Evolutionary conservation across 2,113 vertebrate genomes (phyloP), one percentile per base, ranked within the genome.

Genomic region (Zosterops pallidus): DNA sequence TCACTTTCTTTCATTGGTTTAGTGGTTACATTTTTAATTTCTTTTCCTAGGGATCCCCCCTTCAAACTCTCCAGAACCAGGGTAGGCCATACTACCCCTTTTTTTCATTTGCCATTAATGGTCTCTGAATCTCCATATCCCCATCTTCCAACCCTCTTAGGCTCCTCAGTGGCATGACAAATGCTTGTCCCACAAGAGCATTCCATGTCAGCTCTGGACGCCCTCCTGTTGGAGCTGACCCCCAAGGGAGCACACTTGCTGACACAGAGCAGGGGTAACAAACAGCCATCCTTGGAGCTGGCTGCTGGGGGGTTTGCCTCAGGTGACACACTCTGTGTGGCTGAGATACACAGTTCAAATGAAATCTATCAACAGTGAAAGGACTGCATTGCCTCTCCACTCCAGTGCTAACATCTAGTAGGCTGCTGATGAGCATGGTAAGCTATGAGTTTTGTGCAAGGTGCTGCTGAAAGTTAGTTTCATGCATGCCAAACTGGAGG

Each of bases 181-280:
- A 35, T 56, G 3, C 24, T 60, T 80, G 17, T 3, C 9, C 11
- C 12, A 16, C 17, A 47, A 44, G 21, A 63, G 17, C 20, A 52
- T 42, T n/a, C 37, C 21, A 2, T 6, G 4, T 15, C 31, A 70
- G 18, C 26, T 65, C 31, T 5, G 7, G 47, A 41, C 3, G 2
- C 1, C 1, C 6, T 56, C 16, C 19, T 67, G 3, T 25, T 31
- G 44, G 22, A 83, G 9, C 5, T 20, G 47, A 71, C 13, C 7
- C 37, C 9, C 29, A 37, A 37, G 8, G 2, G 5, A 53, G 49
- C 7, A 49, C 28, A 14, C 1, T 22, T 44, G 9, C 21, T 56
- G 13, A 57, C 11, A 10, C 14, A 13, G 41, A 59, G 8, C 5
- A 1, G 2, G 8, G 9, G 6, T 13, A 39, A 23, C 7, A n/a